These are phyloP conservation scores for Pandion haliaetus DNA, from an alignment of 2,113 vertebrate genomes.

Conservation along the genomic window DNA sequence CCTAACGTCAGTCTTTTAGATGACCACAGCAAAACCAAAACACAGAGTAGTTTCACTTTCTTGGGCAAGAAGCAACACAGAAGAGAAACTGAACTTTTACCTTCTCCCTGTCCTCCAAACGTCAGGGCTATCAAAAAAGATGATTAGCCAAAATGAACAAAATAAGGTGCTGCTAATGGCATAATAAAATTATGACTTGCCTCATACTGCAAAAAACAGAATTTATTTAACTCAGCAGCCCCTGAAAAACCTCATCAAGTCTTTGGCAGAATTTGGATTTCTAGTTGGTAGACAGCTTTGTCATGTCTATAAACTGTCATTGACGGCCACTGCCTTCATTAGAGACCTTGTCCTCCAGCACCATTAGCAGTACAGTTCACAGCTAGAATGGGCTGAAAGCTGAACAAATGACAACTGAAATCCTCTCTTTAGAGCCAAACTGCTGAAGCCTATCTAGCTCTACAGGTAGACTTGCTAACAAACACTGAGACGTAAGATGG, in stretches of 20 bases:
- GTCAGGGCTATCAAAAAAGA: not conserved
- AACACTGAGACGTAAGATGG: accelerated
- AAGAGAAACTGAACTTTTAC: not conserved
- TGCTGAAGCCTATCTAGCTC: not conserved
- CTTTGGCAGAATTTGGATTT: not conserved
- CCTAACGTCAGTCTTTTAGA: not conserved
- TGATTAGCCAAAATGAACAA: not conserved
- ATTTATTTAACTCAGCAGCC: not conserved
- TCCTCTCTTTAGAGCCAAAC: accelerated
- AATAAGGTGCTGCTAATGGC: not conserved
- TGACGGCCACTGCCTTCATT: accelerated
- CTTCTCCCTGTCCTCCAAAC: not conserved
- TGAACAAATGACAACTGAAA: accelerated
- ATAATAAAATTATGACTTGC: not conserved
- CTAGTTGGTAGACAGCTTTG: not conserved
- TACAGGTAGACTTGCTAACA: accelerated
- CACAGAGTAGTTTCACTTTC: not conserved
- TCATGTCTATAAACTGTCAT: accelerated
- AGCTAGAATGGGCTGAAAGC: too few species aligned
- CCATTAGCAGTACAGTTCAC: not conserved
- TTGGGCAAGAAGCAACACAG: not conserved
- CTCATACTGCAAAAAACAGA: not conserved
- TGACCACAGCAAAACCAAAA: not conserved
- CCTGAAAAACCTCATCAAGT: not conserved
- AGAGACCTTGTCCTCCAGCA: not conserved